Conservation (phyloP, 2,113 vertebrate genomes). For the Irena cyanogastra region DNA sequence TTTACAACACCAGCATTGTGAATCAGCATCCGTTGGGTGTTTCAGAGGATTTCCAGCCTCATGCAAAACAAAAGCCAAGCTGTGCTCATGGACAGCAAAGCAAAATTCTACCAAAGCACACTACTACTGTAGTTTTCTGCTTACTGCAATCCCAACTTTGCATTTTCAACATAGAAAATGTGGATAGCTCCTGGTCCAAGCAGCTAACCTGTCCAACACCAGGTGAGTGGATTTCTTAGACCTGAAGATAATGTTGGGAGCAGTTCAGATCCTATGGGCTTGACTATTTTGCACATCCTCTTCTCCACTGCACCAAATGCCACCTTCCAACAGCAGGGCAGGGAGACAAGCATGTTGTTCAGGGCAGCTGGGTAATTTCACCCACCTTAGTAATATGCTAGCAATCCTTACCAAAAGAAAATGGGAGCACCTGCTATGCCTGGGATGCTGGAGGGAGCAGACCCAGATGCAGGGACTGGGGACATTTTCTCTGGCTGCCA, state of each 20-base stretch:
- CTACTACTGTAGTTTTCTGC: not conserved
- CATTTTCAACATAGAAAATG: not conserved
- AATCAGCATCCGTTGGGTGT: not conserved
- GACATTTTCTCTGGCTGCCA: not conserved
- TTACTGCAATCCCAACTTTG: not conserved
- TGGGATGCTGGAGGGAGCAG: not conserved
- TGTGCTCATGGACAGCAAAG: not conserved
- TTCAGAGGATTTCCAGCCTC: not conserved
- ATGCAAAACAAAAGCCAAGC: not conserved
- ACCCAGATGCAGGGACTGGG: not conserved
- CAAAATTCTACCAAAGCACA: not conserved
- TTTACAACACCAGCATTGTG: not conserved
- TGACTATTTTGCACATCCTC: not conserved
- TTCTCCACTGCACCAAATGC: not conserved
- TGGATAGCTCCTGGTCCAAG: not conserved
- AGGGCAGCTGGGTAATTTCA: not conserved
- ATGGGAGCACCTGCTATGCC: not conserved
- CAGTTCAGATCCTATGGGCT: not conserved
- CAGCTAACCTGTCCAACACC: not conserved
- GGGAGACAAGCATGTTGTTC: not conserved
- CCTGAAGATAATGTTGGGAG: not conserved
- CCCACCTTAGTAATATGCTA: not conserved
- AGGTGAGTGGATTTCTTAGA: not conserved
- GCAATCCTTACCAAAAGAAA: not conserved
- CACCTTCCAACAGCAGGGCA: not conserved